Evolutionary conservation across 2,888 invertebrate species (phyloP).

Genomic region (Reticulitermes lucifugus): DNA sequence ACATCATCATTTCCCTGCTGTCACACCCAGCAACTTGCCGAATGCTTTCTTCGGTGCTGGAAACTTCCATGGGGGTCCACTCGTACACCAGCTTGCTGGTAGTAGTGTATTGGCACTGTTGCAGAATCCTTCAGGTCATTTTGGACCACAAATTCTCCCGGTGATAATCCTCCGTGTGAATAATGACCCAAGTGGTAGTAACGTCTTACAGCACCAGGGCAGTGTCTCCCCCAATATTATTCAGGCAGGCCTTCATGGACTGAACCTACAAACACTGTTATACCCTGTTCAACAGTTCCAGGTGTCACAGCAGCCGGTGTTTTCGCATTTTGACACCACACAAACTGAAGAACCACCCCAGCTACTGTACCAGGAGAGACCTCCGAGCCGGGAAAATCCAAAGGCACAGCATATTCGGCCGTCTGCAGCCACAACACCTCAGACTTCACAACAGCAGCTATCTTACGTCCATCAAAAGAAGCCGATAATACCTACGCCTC

Average conservation of each 20-base stretch:
- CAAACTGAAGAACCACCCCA: constrained; percentile 8
- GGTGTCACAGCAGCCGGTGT: background rate
- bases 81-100: constrained; percentile 11
- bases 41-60: background rate
- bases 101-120: background rate
- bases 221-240: background rate
- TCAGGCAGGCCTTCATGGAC: background rate
- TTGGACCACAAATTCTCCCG: constrained; percentile 41
- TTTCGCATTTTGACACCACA: background rate
- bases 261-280: constrained; percentile 1
- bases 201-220: background rate
- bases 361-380: background rate
- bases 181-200: background rate
- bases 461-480: background rate
- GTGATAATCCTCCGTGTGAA: constrained; percentile 44
- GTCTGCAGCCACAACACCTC: background rate
- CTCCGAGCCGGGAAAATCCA: background rate
- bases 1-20: background rate
- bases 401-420: background rate
- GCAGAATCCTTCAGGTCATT: background rate
- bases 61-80: background rate
- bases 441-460: background rate
- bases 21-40: background rate
- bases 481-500: background rate
- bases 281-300: constrained; percentile 15